A percentile compares a stretch with the other conserved stretches of the same genome.
Evolutionary conservation across 2,888 invertebrate species (phyloP).

Genomic region (Zele albiditarsus): DNA sequence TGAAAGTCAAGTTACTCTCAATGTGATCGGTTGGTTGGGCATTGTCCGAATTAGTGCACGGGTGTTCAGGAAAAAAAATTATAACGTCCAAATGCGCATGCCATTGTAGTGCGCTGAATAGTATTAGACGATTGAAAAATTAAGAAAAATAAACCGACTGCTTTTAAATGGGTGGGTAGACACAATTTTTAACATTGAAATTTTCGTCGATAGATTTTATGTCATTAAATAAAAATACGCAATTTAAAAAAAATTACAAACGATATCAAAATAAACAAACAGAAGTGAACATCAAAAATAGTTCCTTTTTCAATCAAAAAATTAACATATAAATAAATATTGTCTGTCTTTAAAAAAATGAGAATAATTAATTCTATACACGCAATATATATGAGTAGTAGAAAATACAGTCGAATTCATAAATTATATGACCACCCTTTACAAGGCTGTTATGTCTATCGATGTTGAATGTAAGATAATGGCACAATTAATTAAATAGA

Average conservation of each 20-base stretch:
- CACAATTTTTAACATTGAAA: background rate
- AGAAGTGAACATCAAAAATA: conserved; percentile 15
- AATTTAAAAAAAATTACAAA: background rate
- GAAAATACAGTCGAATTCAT: background rate
- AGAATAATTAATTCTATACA: background rate
- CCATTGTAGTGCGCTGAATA: background rate
- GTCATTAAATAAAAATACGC: background rate
- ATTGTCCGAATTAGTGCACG: conserved; percentile 35
- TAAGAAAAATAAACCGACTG: background rate
- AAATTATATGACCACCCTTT: conserved; percentile 18
- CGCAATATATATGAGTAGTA: background rate
- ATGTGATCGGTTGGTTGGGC: conserved; percentile 34
- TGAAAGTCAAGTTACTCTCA: conserved; percentile 35
- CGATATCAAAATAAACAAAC: background rate
- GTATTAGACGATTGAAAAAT: conserved; percentile 5
- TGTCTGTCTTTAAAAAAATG: background rate
- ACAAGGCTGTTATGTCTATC: conserved; percentile 55
- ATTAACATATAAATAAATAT: background rate
- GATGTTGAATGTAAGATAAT: conserved; percentile 64
- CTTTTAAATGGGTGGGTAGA: background rate
- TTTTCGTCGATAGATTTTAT: background rate
- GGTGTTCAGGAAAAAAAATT: conserved; percentile 33
- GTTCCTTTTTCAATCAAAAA: background rate
- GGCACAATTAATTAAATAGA: conserved; percentile 22
- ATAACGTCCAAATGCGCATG: conserved; percentile 28